Evolutionary conservation across 2,888 invertebrate genomes (phyloP), one percentile per base, ranked within the genome.

Genomic region (Oegoconia quadripuncta): DNA sequence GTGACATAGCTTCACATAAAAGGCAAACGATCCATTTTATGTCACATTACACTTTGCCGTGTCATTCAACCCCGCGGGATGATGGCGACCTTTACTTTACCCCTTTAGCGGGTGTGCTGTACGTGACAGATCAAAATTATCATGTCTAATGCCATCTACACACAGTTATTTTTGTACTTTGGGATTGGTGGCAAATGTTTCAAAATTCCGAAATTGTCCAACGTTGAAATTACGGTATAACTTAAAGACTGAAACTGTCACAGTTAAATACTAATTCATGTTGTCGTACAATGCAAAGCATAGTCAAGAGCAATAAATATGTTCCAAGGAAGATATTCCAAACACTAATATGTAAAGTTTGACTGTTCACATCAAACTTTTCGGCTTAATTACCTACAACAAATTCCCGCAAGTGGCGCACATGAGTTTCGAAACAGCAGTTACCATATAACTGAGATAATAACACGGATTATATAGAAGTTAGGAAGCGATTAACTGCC

Each of bases 21-120:
- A 69, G n/a, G 54, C 55, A 48, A 61, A 64, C 64, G 65, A 61
- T 64, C 57, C 65, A 57, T 69, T 75, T 73, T 64, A 67, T 61
- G 60, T 59, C 56, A 50, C 58, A 46, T 60, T 55, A 61, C 68
- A 61, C 58, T 64, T 57, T 54, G 57, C 49, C 42, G 56, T 59
- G 64, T 59, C 68, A 52, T 63, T 67, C 61, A 68, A 57, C 65
- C 65, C 32, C 42, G 25, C 44, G 32, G 35, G 41, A 41, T 48
- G 49, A 55, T 55, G 50, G 46, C 43, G 50, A 50, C 59, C 59
- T 50, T 51, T 44, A 50, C 51, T 46, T 39, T 45, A 45, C 44
- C 56, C 55, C 58, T 60, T 59, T 51, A 50, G 43, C 48, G 47
- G 43, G 36, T 38, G 41, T 41, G 40, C 42, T 53, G 55, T 49